These are phyloP conservation scores for Lypha dubia DNA, from an alignment of 2,888 invertebrate species.

Conservation along the genomic window DNA sequence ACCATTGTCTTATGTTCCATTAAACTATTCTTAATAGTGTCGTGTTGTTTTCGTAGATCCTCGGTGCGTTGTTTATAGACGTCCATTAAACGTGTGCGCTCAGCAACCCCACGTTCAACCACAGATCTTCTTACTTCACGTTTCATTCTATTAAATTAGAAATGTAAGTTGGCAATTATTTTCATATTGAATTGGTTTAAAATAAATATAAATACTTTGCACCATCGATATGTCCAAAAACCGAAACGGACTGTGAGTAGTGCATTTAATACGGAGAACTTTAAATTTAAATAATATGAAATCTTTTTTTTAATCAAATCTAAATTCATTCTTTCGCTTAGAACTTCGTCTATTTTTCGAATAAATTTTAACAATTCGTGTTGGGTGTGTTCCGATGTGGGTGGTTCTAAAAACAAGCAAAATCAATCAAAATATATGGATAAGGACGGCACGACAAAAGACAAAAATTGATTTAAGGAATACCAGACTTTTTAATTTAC, in stretches of 20 bases:
- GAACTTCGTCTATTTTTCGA: no score
- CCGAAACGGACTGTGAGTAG: background rate
- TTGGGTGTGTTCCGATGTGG: no score
- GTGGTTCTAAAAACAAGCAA: no score
- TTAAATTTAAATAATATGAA: no score
- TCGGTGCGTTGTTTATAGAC: conserved; percentile 90
- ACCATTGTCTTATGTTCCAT: conserved; percentile 88
- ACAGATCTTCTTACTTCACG: conserved; percentile 84
- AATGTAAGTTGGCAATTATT: background rate
- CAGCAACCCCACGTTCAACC: conserved; percentile 95
- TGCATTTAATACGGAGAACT: no score
- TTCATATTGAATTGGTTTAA: background rate
- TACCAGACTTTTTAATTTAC: no score
- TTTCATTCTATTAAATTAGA: conserved; percentile 80
- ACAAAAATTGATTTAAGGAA: no score
- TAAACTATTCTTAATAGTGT: conserved; percentile 88
- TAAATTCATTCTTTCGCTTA: no score
- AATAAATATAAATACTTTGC: background rate
- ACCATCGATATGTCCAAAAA: background rate
- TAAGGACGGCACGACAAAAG: no score
- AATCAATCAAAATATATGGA: no score
- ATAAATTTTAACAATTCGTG: no score
- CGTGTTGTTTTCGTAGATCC: conserved; percentile 91
- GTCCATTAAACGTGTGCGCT: conserved; percentile 91
- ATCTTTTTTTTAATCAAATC: no score